A percentile compares a stretch with the other conserved stretches of the same genome.
Evolutionary conservation across 2,888 invertebrate species (phyloP).

Genomic region (Oxycera nigricornis): DNA sequence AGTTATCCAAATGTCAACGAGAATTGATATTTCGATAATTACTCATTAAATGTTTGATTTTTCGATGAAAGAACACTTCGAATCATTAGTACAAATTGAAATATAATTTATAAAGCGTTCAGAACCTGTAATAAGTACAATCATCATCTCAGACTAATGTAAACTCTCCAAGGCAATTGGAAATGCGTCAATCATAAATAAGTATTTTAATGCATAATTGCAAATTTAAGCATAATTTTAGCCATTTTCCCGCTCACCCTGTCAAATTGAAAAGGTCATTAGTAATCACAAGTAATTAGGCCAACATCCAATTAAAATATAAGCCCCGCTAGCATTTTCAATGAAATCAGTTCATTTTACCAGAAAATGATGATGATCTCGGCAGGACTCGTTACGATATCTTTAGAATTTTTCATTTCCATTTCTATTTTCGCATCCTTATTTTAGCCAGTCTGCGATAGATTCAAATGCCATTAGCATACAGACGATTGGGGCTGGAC

Average conservation of each 20-base stretch:
- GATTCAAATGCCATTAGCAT: neutral
- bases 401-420: neutral
- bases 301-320: neutral
- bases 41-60: no score
- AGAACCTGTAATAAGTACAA: no score
- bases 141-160: no score
- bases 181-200: no score
- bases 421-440: neutral
- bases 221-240: no score
- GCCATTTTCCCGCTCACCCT: neutral
- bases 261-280: neutral
- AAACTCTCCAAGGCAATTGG: no score
- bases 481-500: neutral
- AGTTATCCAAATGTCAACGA: no score
- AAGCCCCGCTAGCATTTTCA: neutral
- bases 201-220: no score
- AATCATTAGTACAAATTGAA: no score
- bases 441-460: neutral
- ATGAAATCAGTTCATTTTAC: neutral
- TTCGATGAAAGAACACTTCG: no score
- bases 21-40: no score
- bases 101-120: no score
- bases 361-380: neutral
- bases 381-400: neutral
- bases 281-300: neutral